Evolutionary conservation across 2,888 invertebrate genomes (phyloP), one percentile per base, ranked within the genome.

Genomic region (Erannis defoliaria): DNA sequence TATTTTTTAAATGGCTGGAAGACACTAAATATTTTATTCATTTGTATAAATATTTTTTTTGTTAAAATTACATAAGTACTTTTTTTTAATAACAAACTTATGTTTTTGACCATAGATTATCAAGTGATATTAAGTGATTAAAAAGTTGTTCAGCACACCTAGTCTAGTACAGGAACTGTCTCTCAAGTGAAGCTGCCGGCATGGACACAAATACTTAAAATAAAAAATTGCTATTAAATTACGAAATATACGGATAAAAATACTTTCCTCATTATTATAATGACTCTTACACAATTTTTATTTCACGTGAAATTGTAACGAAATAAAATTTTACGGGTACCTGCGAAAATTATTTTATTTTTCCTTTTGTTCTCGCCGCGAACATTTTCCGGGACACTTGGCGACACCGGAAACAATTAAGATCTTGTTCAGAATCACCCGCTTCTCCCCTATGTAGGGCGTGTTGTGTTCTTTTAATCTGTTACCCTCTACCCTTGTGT

Each of bases 391-490:
- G 33, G 55, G 60, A 61, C 49, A 50, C 61, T 55, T 49, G 43
- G 49, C 38, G 61, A 61, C 61, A 51, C 55, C 61, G 61, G 55
- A 61, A 61, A 61, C 61, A 61, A 61, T 51, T 55, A 55, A 49
- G 50, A 58, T 48, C 31, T 56, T 60, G 54, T 50, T 56, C 60
- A 59, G 68, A 70, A 70, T 70, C 42, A 12, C 64, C 62, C 59
- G 58, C 48, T 31, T 37, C 55, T 62, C 50, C 62, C 63, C 62
- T 53, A 63, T 64, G 48, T 68, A 73, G 75, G 77, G 76, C 70
- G 76, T 76, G 78, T 70, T 81, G 73, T 77, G 75, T 76, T 80
- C 77, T 82, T 85, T 82, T 83, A 85, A 82, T 81, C 84, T 82
- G 67, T 66, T 79, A 75, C 76, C 72, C 72, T 59, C 59, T 54